A percentile compares a stretch with the other conserved stretches of the same genome.
These are phyloP conservation scores for Caenorhabditis wallacei DNA, from an alignment of 2,888 invertebrate genomes.

Conservation along the genomic window DNA sequence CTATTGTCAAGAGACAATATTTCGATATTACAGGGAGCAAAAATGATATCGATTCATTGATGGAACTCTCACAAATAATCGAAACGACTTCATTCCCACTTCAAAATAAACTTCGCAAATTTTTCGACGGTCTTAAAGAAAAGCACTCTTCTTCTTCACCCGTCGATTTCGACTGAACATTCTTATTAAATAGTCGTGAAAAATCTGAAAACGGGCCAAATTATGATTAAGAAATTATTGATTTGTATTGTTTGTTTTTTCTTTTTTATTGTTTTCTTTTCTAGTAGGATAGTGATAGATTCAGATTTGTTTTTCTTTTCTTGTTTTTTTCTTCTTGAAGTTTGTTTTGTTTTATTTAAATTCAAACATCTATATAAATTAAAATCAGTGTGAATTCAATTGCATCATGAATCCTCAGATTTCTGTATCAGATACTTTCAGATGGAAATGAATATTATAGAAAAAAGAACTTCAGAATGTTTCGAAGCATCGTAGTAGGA, in stretches of 20 bases:
- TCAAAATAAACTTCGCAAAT: constrained; percentile 49
- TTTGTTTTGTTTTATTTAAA: constrained; percentile 22
- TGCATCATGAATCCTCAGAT: not conserved
- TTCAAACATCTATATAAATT: not conserved
- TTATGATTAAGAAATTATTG: constrained; percentile 1
- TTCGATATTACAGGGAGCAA: constrained; percentile 53
- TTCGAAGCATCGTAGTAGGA: constrained; percentile 28
- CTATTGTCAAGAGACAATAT: no score
- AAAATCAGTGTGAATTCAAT: not conserved
- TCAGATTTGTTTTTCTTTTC: constrained; percentile 30
- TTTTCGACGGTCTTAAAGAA: constrained; percentile 55
- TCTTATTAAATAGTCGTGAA: not conserved
- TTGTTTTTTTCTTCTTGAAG: constrained; percentile 8
- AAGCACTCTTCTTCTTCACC: constrained; percentile 27
- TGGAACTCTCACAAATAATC: constrained; percentile 45
- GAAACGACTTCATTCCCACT: constrained; percentile 60
- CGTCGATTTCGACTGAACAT: constrained; percentile 40
- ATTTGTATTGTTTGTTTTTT: constrained; percentile 35
- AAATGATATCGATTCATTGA: constrained; percentile 52
- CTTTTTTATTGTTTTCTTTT: constrained; percentile 1
- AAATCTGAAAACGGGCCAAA: constrained; percentile 43
- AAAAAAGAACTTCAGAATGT: constrained; percentile 14
- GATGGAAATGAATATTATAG: not conserved
- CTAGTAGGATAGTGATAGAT: constrained; percentile 41
- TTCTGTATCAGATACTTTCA: constrained; percentile 7